A percentile compares a stretch with the other conserved stretches of the same genome.
Evolutionary conservation across 2,113 vertebrate species (phyloP).

Genomic region (Ciconia boyciana): DNA sequence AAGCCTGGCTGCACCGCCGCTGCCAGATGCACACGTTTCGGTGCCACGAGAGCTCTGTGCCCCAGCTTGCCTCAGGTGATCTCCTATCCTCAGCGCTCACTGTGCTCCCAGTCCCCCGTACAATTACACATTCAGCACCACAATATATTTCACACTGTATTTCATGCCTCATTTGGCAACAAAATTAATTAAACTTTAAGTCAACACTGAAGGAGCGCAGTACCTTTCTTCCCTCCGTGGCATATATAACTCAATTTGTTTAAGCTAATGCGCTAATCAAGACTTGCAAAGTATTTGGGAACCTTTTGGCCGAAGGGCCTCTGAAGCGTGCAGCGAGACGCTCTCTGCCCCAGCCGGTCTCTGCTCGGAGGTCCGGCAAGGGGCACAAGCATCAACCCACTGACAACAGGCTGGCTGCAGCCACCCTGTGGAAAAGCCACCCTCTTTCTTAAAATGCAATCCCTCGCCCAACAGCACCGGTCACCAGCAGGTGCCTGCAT

Average conservation of each 20-base stretch:
- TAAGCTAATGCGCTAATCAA: background rate
- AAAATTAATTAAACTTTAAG: constrained; percentile 65
- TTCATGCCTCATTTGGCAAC: constrained; percentile 61
- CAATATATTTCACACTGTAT: constrained; percentile 28
- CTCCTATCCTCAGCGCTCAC: background rate
- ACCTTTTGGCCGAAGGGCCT: background rate
- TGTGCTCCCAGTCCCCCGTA: background rate
- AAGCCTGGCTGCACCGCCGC: background rate
- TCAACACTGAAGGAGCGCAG: background rate
- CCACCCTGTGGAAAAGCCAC: background rate
- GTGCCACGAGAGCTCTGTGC: background rate
- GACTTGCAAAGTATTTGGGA: background rate
- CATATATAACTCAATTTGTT: constrained; percentile 12
- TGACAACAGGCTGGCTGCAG: background rate
- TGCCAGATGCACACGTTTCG: accelerated
- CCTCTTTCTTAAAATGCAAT: background rate
- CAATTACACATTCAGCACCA: constrained; percentile 15
- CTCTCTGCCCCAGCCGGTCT: accelerated
- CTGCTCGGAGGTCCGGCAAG: background rate
- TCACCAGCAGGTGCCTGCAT: background rate
- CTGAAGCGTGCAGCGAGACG: accelerated
- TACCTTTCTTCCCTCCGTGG: background rate
- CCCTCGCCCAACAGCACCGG: accelerated
- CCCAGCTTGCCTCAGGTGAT: background rate
- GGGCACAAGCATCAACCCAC: background rate